Conservation (phyloP, 2,113 vertebrate genomes). For the Coturnix japonica region DNA sequence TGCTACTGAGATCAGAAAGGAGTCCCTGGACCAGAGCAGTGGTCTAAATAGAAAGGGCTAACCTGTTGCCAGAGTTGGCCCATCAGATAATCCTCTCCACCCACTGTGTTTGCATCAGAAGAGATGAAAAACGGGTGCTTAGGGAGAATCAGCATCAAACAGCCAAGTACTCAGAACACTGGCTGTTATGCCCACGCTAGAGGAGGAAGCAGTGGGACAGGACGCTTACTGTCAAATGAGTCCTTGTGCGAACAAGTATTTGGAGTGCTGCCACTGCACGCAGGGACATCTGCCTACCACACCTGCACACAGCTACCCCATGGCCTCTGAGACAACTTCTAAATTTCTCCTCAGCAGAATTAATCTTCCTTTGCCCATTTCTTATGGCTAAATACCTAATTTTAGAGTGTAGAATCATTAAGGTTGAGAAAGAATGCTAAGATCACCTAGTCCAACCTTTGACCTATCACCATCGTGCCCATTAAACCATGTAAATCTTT, state of each 20-base stretch:
- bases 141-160: not conserved
- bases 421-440: no score
- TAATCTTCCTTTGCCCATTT: not conserved
- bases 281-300: not conserved
- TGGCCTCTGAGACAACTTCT: rapidly evolving
- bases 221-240: not conserved
- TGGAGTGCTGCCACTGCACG: not conserved
- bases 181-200: not conserved
- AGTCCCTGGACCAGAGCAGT: not conserved
- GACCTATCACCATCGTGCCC: no score
- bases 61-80: not conserved
- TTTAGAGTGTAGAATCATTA: not conserved
- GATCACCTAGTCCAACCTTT: no score
- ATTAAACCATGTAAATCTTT: not conserved
- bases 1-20: not conserved
- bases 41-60: not conserved
- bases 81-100: not conserved
- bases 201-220: not conserved
- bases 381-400: not conserved
- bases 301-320: not conserved
- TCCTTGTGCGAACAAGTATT: not conserved
- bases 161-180: not conserved
- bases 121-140: not conserved
- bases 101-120: not conserved
- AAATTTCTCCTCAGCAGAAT: not conserved